These are phyloP conservation scores for Drosophila simulans DNA, from an alignment of 1,140 invertebrate genomes.

Conservation along the genomic window DNA sequence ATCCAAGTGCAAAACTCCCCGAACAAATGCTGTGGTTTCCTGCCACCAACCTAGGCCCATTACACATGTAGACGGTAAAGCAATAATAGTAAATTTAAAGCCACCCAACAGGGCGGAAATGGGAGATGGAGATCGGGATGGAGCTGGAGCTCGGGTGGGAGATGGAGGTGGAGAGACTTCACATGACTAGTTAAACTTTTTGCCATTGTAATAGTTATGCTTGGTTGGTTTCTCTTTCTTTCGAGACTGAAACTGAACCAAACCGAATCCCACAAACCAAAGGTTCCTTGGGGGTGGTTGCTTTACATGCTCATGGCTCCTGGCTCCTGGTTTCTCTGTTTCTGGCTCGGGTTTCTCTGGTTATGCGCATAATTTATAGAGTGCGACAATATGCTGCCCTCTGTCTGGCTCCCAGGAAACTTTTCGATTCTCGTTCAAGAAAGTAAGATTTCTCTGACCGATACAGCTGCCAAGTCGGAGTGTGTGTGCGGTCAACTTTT, in stretches of 20 bases:
- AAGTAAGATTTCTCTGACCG: constrained; percentile 65
- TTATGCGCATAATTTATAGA: constrained; percentile 82
- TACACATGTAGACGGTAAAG: constrained; percentile 64
- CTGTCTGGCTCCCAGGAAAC: constrained; percentile 47
- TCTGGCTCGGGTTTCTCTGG: constrained; percentile 39
- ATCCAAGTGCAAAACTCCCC: constrained; percentile 30
- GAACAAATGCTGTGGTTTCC: constrained; percentile 58
- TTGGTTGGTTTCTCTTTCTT: constrained; percentile 72
- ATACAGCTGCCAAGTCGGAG: constrained; percentile 22
- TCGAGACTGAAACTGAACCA: constrained; percentile 32
- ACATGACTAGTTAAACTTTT: constrained; percentile 80
- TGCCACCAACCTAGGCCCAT: constrained; percentile 51
- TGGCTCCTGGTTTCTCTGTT: constrained; percentile 10
- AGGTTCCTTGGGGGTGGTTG: constrained; percentile 31
- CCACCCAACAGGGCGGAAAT: constrained; percentile 17
- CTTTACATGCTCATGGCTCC: constrained; percentile 51
- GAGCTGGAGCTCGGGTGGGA: neutral
- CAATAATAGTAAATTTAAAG: constrained; percentile 72
- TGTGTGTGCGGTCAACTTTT: constrained; percentile 44
- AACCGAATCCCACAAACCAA: constrained; percentile 32
- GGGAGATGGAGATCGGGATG: constrained; percentile 8
- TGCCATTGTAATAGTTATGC: constrained; percentile 81
- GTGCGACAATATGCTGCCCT: constrained; percentile 79
- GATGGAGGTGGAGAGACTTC: constrained; percentile 29
- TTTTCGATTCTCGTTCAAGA: constrained; percentile 61